Conservation (phyloP, 2,888 invertebrate genomes). For the Leptinotarsa tumamoca region DNA sequence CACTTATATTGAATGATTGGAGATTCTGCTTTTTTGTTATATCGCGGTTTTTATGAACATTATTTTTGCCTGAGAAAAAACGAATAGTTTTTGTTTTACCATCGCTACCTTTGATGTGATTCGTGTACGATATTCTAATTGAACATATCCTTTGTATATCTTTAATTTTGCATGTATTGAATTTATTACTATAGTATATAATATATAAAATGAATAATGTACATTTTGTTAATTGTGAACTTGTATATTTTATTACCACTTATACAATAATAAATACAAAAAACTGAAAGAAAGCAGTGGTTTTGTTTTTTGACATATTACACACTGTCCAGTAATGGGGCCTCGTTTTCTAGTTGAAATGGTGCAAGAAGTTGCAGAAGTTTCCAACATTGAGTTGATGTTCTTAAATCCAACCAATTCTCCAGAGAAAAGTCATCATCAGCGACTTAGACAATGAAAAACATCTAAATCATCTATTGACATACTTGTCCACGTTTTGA, state of each 20-base stretch:
- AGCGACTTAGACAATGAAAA: no score
- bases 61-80: background rate
- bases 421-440: no score
- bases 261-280: conserved; percentile 15
- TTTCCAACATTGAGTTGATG: no score
- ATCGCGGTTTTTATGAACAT: no score
- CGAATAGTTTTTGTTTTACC: background rate
- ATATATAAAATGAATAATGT: conserved; percentile 23
- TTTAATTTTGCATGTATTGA: conserved; percentile 19
- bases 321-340: background rate
- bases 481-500: no score
- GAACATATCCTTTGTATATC: conserved; percentile 7
- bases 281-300: background rate
- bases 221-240: conserved; percentile 33
- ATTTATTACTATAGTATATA: conserved; percentile 3
- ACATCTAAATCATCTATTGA: no score
- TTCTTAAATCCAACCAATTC: no score
- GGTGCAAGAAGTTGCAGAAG: no score
- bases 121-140: background rate
- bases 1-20: no score
- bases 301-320: background rate
- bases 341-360: background rate
- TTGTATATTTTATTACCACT: conserved; percentile 40
- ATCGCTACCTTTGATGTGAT: background rate
- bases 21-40: no score